Evolutionary conservation across 2,113 vertebrate species (phyloP), one percentile per base, ranked within the genome.

Genomic region (Apistogramma diplotaenia): DNA sequence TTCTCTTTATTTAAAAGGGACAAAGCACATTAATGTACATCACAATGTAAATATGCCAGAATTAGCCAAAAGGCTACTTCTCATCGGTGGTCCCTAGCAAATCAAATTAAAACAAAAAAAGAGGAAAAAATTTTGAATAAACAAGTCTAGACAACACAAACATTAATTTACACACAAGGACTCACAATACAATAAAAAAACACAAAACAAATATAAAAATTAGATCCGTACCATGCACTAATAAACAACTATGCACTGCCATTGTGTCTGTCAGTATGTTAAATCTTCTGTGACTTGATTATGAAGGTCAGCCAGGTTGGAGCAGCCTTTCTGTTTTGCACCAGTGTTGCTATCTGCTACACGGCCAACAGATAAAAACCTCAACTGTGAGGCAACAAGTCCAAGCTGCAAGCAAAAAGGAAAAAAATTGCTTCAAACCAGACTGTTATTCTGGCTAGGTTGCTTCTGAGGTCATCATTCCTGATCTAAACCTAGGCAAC

Each of bases 271-370:
- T 87, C 83, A 79, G 54, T 77, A 71, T 65, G 31, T 51, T 74
- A 33, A 76, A 27, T 84, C 65, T 79, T 73, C 51, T 70, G 79
- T 78, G 71, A 79, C 81, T 83, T 85, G 73, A 82, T 86, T 72
- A 74, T 85, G 84, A 86, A 91, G 87, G 89, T 87, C 85, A 81
- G 46, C 79, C 76, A 71, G 88, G 89, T 91, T 65, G 21, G 78
- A 87, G 79, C 76, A 78, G 81, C 80, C 81, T 85, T 87, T 78
- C 59, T 80, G 56, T 74, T 84, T 81, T 84, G 78, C 86, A 86
- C 82, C 58, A 55, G 58, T 85, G 87, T 84, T 86, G 87, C 81
- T 89, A 87, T 88, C 88, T 81, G 53, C 84, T 60, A 87, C 83
- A 80, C 62, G 54, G 61, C 56, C 11, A 55, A 84, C 76, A 83